Conservation (phyloP, 2,113 vertebrate species). For the Channa argus region DNA sequence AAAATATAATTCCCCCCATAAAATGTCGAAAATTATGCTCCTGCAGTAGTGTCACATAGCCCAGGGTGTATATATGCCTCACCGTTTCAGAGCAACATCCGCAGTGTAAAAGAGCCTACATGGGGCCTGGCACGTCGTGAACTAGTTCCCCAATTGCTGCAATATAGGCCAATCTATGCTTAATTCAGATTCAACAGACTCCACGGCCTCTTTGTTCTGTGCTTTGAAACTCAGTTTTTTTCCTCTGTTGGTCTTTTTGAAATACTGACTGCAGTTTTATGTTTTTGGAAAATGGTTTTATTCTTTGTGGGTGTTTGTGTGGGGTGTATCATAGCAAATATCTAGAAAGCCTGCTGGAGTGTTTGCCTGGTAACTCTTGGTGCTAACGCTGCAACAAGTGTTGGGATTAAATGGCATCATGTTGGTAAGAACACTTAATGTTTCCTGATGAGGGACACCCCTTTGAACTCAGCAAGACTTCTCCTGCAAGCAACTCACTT, state of each 20-base stretch:
- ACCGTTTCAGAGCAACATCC: conserved; percentile 37
- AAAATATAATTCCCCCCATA: not conserved
- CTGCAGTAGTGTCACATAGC: not conserved
- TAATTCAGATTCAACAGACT: conserved; percentile 76
- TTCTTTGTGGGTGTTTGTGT: conserved; percentile 40
- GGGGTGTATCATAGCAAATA: conserved; percentile 40
- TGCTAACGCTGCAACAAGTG: conserved; percentile 65
- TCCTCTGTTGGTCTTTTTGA: conserved; percentile 23
- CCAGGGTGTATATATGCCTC: not conserved
- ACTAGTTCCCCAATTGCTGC: conserved; percentile 67
- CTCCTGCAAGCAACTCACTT: conserved; percentile 57
- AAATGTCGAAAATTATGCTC: not conserved
- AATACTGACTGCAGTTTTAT: conserved; percentile 35
- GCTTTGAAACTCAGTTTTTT: conserved; percentile 45
- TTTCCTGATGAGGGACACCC: conserved; percentile 77
- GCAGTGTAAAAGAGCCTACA: conserved; percentile 54
- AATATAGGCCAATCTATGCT: conserved; percentile 85
- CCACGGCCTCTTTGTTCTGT: conserved; percentile 40
- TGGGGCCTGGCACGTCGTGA: conserved; percentile 73
- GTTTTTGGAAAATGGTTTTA: conserved; percentile 19
- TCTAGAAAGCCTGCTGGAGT: conserved; percentile 52
- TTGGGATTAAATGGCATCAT: conserved; percentile 75
- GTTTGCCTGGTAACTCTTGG: conserved; percentile 71
- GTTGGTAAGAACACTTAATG: conserved; percentile 76
- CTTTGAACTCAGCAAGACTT: conserved; percentile 72